A percentile compares a stretch with the other conserved stretches of the same genome.
These are phyloP conservation scores for Oryctes rhinoceros DNA, from an alignment of 1,140 invertebrate species.

Conservation along the genomic window DNA sequence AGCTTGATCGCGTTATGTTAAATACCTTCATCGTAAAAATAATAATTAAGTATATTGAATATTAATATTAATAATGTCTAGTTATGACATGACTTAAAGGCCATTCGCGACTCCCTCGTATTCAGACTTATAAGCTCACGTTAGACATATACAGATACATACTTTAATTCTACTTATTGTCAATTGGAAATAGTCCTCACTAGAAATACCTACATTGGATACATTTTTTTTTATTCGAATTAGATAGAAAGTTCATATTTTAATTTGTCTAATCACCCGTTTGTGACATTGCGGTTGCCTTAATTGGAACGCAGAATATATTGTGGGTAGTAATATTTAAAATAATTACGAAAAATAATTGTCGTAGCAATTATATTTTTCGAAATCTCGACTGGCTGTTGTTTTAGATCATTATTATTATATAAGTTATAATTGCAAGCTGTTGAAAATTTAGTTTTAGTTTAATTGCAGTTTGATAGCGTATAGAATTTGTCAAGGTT, in stretches of 20 bases:
- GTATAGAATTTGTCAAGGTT: neutral
- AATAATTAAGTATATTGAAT: neutral
- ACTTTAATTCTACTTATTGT: neutral
- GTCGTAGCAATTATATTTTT: neutral
- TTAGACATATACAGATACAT: neutral
- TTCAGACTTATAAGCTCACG: neutral
- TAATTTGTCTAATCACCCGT: neutral
- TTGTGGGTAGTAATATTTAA: neutral
- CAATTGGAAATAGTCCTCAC: neutral
- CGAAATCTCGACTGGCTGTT: neutral
- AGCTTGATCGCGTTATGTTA: neutral
- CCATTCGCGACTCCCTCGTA: neutral
- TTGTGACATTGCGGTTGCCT: neutral
- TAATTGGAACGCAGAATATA: neutral
- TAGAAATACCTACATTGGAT: neutral
- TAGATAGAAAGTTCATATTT: neutral
- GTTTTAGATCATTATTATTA: slow-evolving; percentile 11
- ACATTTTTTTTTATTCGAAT: neutral
- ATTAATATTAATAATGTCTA: slow-evolving; percentile 12
- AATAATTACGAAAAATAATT: slow-evolving; percentile 20
- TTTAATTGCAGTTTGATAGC: neutral
- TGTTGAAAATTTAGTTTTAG: neutral
- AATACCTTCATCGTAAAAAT: neutral
- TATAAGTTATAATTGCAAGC: slow-evolving; percentile 1
- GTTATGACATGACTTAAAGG: neutral